Percentiles rank a stretch among this genome's conserved stretches.
Conservation (phyloP, 2,888 invertebrate genomes). For the Elmis aenea region DNA sequence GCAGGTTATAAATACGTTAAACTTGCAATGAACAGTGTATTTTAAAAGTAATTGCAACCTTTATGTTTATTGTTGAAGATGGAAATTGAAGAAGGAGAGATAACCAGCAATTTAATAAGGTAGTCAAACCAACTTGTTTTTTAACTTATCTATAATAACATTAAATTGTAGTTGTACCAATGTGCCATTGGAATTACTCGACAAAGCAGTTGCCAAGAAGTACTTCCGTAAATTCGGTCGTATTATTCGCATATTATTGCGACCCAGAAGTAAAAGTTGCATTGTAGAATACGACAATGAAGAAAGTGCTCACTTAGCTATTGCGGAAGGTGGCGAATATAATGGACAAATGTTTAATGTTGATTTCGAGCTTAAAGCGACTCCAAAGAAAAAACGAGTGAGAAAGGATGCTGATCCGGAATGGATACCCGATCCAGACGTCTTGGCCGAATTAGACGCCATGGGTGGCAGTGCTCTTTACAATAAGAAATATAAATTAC, state of each 20-base stretch:
- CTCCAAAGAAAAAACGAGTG: conserved; percentile 8
- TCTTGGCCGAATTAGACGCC: conserved; percentile 65
- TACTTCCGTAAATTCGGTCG: conserved; percentile 70
- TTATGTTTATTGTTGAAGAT: too few species aligned
- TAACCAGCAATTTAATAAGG: too few species aligned
- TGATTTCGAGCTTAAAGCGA: conserved; percentile 5
- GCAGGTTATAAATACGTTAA: too few species aligned
- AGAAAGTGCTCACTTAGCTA: conserved; percentile 55
- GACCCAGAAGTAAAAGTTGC: conserved; percentile 60
- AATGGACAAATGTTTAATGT: conserved; percentile 54
- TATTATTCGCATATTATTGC: conserved; percentile 60
- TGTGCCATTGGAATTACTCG: conserved; percentile 61
- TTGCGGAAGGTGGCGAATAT: conserved; percentile 56
- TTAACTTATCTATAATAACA: too few species aligned
- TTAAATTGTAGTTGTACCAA: conserved; percentile 52
- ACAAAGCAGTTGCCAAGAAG: conserved; percentile 56
- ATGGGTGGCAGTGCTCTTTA: conserved; percentile 47
- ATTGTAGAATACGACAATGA: conserved; percentile 64
- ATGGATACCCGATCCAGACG: conserved; percentile 58
- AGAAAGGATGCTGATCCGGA: conserved; percentile 45
- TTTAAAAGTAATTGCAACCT: too few species aligned
- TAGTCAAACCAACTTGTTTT: too few species aligned
- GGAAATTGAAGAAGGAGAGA: too few species aligned
- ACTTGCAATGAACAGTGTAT: too few species aligned
- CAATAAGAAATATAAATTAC: conserved; percentile 36